Evolutionary conservation across 1,140 invertebrate genomes (phyloP).

Genomic region (Neoseiulus cucumeris): DNA sequence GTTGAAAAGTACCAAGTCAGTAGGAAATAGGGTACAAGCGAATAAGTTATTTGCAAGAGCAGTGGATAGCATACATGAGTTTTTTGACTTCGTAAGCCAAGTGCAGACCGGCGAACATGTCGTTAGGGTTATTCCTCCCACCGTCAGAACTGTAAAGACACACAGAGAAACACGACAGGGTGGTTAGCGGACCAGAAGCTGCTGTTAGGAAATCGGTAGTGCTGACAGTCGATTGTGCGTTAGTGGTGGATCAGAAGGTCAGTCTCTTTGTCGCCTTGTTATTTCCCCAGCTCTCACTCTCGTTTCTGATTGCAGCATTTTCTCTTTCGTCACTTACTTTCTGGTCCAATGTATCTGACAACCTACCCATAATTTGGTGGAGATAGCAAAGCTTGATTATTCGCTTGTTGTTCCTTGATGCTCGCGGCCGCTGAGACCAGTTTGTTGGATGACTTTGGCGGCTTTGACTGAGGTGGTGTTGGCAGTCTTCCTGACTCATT

Average conservation of each 20-base stretch:
- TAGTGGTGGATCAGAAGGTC: not conserved
- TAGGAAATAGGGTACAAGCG: no score
- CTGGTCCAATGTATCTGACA: no score
- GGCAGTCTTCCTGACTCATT: conserved; percentile 1
- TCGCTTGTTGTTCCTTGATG: not conserved
- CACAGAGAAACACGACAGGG: conserved; percentile 17
- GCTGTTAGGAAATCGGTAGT: not conserved
- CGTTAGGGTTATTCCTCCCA: conserved; percentile 45
- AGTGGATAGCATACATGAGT: conserved; percentile 65
- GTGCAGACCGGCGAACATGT: conserved; percentile 77
- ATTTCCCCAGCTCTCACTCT: no score
- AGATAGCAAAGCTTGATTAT: not conserved
- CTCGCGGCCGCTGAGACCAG: not conserved
- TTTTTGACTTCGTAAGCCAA: conserved; percentile 98
- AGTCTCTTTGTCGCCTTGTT: not conserved
- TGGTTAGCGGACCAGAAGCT: not conserved
- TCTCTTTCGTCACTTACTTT: no score
- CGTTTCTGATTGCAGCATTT: no score
- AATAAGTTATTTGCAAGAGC: no score
- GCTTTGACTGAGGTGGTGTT: not conserved
- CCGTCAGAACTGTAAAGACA: conserved; percentile 22
- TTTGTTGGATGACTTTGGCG: conserved; percentile 5
- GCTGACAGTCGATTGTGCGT: not conserved
- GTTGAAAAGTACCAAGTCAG: no score
- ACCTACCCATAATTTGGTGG: conserved; percentile 1